Base-by-base conservation (phyloP, 92 coral and sea anemone genomes). In the Pocillopora grandis region DNA sequence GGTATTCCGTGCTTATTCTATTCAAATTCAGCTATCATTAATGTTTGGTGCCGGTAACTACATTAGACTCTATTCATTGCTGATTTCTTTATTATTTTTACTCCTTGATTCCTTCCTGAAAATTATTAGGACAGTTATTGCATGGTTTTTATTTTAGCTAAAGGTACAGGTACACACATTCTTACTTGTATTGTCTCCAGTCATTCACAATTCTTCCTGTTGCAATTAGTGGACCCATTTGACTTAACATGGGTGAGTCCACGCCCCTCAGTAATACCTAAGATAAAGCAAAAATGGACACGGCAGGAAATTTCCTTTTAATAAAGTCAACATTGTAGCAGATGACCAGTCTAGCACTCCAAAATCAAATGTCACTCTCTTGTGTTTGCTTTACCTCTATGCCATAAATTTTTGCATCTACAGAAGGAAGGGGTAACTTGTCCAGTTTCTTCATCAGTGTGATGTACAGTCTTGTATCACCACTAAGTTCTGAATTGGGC, bases 161-260 rank as follows among this genome's bases (percentile, higher is more conserved):
- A 15, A 20, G 35, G 31, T 66, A 4, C 33, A 66, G 9, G 19
- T 35, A 33, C 35, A 21, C 31, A 23, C 27, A 23, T 23, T 18
- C 92, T 42, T 91, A 95, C 98, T 76, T 90, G 88, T 95, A 95
- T 77, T 94, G 90, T 27, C 67, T 72, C 92, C 91, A 91, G 70
- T 89, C 90, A 36, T 94, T 84, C 20, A 92, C 98, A 48, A 93
- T 52, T 73, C 95, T 87, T 31, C 71, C 77, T n/a, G 82, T 95
- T 21, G 98, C 98, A 62, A 93, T 79, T 58, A 95, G 90, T 12
- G 95, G 94, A 12, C 93, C 98, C 78, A 87, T 73, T 75, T 88
- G 93, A 55, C 92, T 94, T 1, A 84, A 71, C 63, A 94, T 75
- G 4, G 91, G 89, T 21, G 80, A 36, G 66, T 91, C 98, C n/a